A percentile compares a stretch with the other conserved stretches of the same genome.
Evolutionary conservation across 2,888 invertebrate genomes (phyloP).

Genomic region (Andrena trimmerana): DNA sequence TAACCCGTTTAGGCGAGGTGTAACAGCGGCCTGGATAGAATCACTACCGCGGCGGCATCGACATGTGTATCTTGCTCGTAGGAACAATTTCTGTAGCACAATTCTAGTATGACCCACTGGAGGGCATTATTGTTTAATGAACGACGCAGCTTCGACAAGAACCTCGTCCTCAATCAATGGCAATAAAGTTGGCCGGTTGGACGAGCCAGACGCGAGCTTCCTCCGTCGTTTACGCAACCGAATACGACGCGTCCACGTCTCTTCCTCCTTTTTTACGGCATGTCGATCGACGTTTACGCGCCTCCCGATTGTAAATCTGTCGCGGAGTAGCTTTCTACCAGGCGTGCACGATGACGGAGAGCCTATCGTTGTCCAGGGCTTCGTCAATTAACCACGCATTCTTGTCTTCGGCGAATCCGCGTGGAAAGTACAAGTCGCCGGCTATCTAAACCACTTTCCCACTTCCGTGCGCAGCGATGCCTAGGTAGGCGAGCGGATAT

Average conservation of each 20-base stretch:
- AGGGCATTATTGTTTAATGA: neutral
- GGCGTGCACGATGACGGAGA: conserved; percentile 25
- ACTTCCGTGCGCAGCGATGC: conserved; percentile 9
- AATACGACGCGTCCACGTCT: neutral
- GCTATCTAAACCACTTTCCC: conserved; percentile 49
- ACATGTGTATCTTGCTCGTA: too few species aligned
- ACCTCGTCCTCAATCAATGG: conserved; percentile 3
- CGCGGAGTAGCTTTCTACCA: conserved; percentile 44
- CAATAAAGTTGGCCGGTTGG: neutral
- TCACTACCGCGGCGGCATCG: too few species aligned
- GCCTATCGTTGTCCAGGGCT: conserved; percentile 11
- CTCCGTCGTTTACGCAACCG: conserved; percentile 11
- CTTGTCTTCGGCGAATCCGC: conserved; percentile 30
- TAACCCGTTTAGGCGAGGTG: neutral
- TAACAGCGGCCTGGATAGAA: too few species aligned
- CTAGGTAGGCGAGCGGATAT: conserved; percentile 28
- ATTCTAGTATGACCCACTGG: neutral
- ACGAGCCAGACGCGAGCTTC: conserved; percentile 2
- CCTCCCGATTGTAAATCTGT: conserved; percentile 35
- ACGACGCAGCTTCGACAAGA: neutral
- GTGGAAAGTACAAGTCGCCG: conserved; percentile 48
- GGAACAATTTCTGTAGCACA: neutral
- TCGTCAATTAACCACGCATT: conserved; percentile 41
- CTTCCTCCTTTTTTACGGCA: conserved; percentile 4
- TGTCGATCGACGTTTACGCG: conserved; percentile 35